Conservation (phyloP, 2,113 vertebrate genomes). For the Osmerus eperlanus region DNA sequence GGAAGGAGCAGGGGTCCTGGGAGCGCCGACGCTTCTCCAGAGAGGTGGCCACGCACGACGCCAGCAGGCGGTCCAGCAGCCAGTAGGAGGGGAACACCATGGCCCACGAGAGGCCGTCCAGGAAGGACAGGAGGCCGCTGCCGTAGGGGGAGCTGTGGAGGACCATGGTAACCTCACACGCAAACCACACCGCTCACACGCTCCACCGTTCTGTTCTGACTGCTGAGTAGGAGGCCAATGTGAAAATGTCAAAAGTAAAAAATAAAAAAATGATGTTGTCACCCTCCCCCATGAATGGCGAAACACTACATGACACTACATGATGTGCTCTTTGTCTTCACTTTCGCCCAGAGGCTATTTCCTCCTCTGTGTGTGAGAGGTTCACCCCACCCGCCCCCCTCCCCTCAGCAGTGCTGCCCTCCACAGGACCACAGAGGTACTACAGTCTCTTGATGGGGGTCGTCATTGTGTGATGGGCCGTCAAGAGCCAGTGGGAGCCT, state of each 20-base stretch:
- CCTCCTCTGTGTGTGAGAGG: conserved; percentile 2
- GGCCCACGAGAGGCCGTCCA: conserved; percentile 91
- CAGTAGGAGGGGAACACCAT: conserved; percentile 97
- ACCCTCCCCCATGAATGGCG: conserved; percentile 53
- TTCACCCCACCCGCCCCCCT: conserved; percentile 3
- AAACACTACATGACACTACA: conserved; percentile 66
- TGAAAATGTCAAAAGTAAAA: conserved; percentile 42
- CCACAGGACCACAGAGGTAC: conserved; percentile 28
- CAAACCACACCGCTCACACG: conserved; percentile 31
- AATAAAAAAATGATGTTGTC: conserved; percentile 28
- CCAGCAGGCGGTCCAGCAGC: conserved; percentile 88
- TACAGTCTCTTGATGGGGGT: conserved; percentile 27
- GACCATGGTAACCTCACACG: conserved; percentile 82
- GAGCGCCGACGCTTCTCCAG: conserved; percentile 87
- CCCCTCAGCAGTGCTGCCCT: conserved; percentile 39
- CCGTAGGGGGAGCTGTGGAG: conserved; percentile 92
- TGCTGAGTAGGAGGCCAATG: conserved; percentile 10
- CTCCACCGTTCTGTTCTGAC: conserved; percentile 16
- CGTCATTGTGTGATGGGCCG: conserved; percentile 49
- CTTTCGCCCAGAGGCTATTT: conserved; percentile 38
- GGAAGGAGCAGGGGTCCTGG: conserved; percentile 90
- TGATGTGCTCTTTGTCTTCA: conserved; percentile 26
- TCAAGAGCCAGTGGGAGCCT: conserved; percentile 16
- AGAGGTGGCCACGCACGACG: conserved; percentile 87
- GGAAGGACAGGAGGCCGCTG: conserved; percentile 88